A percentile compares a stretch with the other conserved stretches of the same genome.
phyloP scores from a whole-genome alignment of 37 sponge, comb jelly and placozoan genomes.

The Ephydatia muelleri region DNA sequence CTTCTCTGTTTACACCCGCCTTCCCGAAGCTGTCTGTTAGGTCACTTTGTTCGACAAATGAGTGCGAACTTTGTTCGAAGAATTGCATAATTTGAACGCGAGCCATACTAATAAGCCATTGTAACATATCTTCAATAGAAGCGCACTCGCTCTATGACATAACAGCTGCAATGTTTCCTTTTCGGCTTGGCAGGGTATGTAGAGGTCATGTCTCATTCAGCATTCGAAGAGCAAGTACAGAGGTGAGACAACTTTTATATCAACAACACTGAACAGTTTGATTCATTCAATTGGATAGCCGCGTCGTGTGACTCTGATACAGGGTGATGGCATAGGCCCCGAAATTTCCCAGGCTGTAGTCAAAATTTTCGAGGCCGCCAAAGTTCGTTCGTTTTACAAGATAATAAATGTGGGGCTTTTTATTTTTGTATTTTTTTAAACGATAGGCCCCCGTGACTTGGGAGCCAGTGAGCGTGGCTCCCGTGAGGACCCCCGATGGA shows the following conservation, averaged over 20 bases:
- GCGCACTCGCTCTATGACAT: neutral
- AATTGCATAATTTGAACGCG: neutral
- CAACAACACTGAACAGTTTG: neutral
- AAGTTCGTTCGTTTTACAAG: conserved; percentile 30
- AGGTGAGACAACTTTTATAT: neutral
- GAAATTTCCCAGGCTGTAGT: conserved; percentile 94
- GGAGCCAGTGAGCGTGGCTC: conserved; percentile 89
- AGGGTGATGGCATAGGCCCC: conserved; percentile 98
- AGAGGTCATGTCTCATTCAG: neutral
- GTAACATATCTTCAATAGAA: neutral
- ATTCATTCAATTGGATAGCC: neutral
- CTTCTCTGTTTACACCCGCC: neutral
- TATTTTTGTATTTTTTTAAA: neutral
- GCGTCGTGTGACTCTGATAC: conserved; percentile 82
- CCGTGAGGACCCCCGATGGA: conserved; percentile 78
- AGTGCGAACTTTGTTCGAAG: neutral
- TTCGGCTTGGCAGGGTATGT: neutral
- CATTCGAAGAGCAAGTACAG: conserved; percentile 12
- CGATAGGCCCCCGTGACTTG: conserved; percentile 84
- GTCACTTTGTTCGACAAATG: neutral
- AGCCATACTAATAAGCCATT: neutral
- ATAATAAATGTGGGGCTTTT: neutral
- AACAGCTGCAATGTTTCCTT: neutral
- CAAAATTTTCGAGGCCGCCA: conserved; percentile 91
- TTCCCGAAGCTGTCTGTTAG: neutral